Conservation (phyloP, 2,113 vertebrate genomes). For the Plecturocebus donacophilus region DNA sequence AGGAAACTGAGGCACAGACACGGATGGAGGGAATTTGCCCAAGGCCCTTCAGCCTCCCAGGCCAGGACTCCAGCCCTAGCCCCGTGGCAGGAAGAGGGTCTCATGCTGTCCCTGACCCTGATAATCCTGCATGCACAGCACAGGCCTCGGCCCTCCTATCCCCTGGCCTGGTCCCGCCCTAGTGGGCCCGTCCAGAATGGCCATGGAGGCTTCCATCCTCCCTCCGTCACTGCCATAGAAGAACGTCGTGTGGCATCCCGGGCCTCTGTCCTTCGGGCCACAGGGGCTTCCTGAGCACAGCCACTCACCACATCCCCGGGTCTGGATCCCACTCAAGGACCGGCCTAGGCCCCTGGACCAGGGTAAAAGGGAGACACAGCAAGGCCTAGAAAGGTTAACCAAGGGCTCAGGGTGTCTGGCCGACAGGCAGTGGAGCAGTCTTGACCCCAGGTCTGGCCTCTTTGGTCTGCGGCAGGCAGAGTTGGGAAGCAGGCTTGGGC, state of each 20-base stretch:
- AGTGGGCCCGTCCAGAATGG: too few relatives aligned
- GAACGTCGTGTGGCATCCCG: rapidly evolving
- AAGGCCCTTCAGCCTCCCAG: rapidly evolving
- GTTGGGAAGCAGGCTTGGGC: not conserved
- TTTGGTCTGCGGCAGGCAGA: rapidly evolving
- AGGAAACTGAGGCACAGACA: not conserved
- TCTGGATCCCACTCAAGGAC: rapidly evolving
- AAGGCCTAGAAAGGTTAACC: not conserved
- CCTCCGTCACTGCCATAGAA: rapidly evolving
- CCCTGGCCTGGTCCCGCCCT: not conserved
- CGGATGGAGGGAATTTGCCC: not conserved
- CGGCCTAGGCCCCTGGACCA: rapidly evolving
- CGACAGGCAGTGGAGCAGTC: rapidly evolving
- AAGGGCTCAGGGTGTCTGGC: too few relatives aligned
- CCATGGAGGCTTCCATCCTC: rapidly evolving
- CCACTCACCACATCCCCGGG: rapidly evolving
- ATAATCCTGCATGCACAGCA: rapidly evolving
- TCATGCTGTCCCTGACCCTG: too few relatives aligned
- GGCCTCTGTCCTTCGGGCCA: not conserved
- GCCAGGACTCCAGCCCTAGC: not conserved
- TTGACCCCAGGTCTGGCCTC: not conserved
- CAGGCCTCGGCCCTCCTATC: not conserved
- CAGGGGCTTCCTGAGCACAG: not conserved
- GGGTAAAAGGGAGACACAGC: not conserved
- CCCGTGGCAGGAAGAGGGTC: not conserved